Evolutionary conservation across 2,113 vertebrate species (phyloP), one percentile per base, ranked within the genome.

Genomic region (Kryptolebias marmoratus): DNA sequence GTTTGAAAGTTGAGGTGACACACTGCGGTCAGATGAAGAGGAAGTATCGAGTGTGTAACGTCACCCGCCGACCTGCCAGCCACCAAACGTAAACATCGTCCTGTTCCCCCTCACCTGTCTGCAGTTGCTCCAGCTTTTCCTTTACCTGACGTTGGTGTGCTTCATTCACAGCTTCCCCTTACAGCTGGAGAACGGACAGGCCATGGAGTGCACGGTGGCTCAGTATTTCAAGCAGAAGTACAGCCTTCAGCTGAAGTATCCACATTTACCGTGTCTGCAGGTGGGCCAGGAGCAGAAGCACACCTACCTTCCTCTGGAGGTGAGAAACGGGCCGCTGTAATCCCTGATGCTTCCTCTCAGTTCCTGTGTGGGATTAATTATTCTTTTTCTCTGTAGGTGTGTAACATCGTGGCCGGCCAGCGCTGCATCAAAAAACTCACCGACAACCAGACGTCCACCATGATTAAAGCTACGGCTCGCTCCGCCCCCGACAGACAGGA

Each of bases 161-260:
- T 79, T 68, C 45, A 4, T 65, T 44, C 83, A 10, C 89, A 99
- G 98, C 88, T 99, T 99, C 88, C 98, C 98, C 65, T 88, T 99
- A 84, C 98, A 99, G 94, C 92, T 99, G 73, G 98, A 99, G 93
- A 99, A 99, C 39, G 98, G 98, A 70, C 98, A 99, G 86, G 97
- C 98, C 64, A 98, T 99, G 97, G 98, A 99, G 92, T 99, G 98
- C 85, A 99, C 98, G 47, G 97, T 99, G 73, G 97, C 98, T 71
- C 98, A 99, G 81, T 99, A 99, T 89, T 99, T 99, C 91, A 99
- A 99, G 86, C 97, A 99, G 88, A 99, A 99, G 81, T 99, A 99
- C 90, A 98, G 95, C 80, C 93, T 99, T 75, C 98, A 99, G 84
- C 94, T 99, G 75, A 99, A 99, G 87, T 98, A 99, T 68, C 96